phyloP scores from a whole-genome alignment of 2,113 vertebrate species.

The Colius striatus region DNA sequence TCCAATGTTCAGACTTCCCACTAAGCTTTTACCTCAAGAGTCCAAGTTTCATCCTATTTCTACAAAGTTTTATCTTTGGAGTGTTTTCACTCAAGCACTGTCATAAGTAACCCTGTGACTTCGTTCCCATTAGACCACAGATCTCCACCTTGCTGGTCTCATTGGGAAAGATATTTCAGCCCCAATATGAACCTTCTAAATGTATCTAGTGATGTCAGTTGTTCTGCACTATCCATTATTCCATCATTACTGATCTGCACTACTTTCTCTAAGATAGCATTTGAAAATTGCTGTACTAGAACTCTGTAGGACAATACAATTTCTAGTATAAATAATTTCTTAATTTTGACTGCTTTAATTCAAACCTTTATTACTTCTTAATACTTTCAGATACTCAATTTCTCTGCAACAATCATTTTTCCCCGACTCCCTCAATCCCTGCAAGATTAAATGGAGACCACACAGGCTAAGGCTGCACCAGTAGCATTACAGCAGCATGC shows the following conservation, averaged over 20 bases:
- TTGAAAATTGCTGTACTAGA: background rate
- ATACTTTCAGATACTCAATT: background rate
- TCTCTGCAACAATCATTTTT: background rate
- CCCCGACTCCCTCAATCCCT: background rate
- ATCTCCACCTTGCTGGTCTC: background rate
- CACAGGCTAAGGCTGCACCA: background rate
- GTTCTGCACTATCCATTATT: background rate
- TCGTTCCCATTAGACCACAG: background rate
- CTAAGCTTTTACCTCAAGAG: background rate
- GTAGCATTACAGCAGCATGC: background rate
- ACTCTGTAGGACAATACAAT: background rate
- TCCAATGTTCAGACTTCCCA: background rate
- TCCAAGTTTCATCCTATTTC: background rate
- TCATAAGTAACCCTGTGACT: background rate
- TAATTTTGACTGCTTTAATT: background rate
- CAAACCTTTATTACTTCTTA: background rate
- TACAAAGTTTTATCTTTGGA: background rate
- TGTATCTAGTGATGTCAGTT: rapidly evolving
- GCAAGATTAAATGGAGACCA: background rate
- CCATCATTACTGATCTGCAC: background rate
- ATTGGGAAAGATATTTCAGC: background rate
- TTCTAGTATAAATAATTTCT: background rate
- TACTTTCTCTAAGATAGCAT: background rate
- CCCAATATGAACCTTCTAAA: background rate
- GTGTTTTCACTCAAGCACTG: background rate